Base-by-base conservation (phyloP, 2,888 invertebrate genomes). In the Alloscopus bannaensis region DNA sequence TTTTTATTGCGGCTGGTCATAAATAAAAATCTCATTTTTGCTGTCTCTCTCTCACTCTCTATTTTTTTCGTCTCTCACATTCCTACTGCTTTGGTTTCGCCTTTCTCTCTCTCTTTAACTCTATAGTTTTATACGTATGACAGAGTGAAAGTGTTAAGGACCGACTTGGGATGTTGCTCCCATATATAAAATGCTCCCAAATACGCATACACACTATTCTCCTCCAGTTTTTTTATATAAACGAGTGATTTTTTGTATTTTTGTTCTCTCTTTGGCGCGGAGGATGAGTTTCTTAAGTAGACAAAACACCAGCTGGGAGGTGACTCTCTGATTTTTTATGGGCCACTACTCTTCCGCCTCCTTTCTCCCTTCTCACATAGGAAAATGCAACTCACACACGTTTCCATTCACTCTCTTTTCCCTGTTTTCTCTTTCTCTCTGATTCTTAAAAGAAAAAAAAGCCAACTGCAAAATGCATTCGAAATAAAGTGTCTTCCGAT, bases 1-100 rank as follows among this genome's bases (percentile, higher is more conserved):
- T 76, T 80, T 76, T 80, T 80, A 80, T 80, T 80, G 80, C 76
- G 80, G 76, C 76, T 77, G 77, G 81, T 77, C 81, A 81, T 81
- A 81, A 81, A 81, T 81, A 81, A 81, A 81, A 81, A 81, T 81
- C 81, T 81, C 81, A 81, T 81, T 81, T 47, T 81, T 71, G 77
- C 66, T 79, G 72, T 72, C 79, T 79, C 65, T 22, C 42, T 42
- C 57, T 71, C 60, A 20, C 42, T 28, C 18, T n/a, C 47, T 47
- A n/a, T 47, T 47, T 45, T 31, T 36, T 22, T 40, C n/a, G 8
- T 24, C 24, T 52, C 16, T 6, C 20, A 31, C 59, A 31, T 59
- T 59, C 24, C 59, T 31, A 4, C 20, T 59, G 55, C 55, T 55
- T 55, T 55, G 55, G 26, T 55, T 55, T 55, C 28, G 24, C 24